Conservation (phyloP, 2,113 vertebrate genomes). For the Xenus cinereus region DNA sequence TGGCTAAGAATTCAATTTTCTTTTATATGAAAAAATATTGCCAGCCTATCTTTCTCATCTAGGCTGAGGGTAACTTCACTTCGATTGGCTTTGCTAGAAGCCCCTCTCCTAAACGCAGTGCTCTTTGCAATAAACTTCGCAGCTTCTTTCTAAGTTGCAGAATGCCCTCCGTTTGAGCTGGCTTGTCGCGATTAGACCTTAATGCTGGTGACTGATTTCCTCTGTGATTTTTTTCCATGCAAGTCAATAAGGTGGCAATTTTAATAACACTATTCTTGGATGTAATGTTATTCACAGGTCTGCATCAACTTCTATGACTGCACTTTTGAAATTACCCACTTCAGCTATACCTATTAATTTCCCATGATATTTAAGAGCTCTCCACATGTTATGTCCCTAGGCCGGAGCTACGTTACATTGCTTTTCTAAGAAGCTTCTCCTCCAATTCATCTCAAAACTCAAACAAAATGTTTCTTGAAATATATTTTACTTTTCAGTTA, state of each 20-base stretch:
- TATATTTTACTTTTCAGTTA: not conserved
- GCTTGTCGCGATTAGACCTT: not conserved
- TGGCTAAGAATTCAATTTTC: constrained; percentile 26
- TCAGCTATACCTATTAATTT: not conserved
- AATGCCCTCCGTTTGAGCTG: not conserved
- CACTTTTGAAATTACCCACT: not conserved
- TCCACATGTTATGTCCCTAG: not conserved
- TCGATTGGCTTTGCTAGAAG: not conserved
- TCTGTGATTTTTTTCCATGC: not conserved
- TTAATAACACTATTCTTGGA: not conserved
- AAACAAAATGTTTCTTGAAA: not conserved
- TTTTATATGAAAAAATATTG: constrained; percentile 37
- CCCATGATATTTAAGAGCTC: not conserved
- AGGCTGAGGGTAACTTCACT: not conserved
- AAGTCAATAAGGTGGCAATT: not conserved
- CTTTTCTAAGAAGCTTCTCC: not conserved
- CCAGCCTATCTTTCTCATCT: constrained; percentile 2
- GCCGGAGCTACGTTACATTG: not conserved
- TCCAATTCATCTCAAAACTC: not conserved
- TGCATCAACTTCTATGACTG: not conserved
- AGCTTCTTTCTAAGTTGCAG: not conserved
- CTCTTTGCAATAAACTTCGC: not conserved
- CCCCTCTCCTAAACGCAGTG: not conserved
- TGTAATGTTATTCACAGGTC: not conserved
- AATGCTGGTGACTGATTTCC: not conserved